A percentile compares a stretch with the other conserved stretches of the same genome.
Conservation (phyloP, 2,888 invertebrate genomes). For the Sinhomidia bicolor region DNA sequence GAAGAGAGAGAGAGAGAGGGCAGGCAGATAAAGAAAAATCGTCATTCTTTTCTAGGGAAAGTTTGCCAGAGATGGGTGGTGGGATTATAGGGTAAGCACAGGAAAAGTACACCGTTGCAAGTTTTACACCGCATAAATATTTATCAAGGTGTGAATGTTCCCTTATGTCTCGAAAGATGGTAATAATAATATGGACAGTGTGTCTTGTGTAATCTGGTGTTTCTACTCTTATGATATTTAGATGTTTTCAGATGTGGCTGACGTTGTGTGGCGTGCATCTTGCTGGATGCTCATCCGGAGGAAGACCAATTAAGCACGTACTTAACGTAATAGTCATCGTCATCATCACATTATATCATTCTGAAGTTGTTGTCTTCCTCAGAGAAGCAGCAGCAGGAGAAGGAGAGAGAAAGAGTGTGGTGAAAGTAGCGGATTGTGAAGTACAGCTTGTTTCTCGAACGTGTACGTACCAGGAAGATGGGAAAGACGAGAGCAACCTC, state of each 20-base stretch:
- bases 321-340: slow-evolving; percentile 41
- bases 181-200: not conserved
- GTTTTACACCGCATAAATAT: too few relatives aligned
- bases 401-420: too few relatives aligned
- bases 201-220: not conserved
- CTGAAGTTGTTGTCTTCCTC: slow-evolving; percentile 13
- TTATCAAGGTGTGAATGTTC: too few relatives aligned
- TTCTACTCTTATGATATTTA: slow-evolving; percentile 7
- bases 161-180: too few relatives aligned
- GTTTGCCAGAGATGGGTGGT: too few relatives aligned
- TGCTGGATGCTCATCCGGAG: slow-evolving; percentile 23
- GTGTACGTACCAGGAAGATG: not conserved
- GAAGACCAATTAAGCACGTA: slow-evolving; percentile 58
- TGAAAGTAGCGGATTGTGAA: not conserved
- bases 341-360: slow-evolving; percentile 17
- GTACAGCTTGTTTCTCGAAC: not conserved
- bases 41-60: too few relatives aligned
- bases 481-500: too few relatives aligned
- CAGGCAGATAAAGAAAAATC: too few relatives aligned
- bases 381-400: not conserved
- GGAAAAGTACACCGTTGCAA: too few relatives aligned
- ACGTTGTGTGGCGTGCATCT: slow-evolving; percentile 3
- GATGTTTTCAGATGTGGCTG: not conserved
- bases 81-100: too few relatives aligned
- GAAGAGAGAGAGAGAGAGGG: too few relatives aligned